Conservation (phyloP, 1,140 invertebrate species). For the Oreohelix idahoensis region DNA sequence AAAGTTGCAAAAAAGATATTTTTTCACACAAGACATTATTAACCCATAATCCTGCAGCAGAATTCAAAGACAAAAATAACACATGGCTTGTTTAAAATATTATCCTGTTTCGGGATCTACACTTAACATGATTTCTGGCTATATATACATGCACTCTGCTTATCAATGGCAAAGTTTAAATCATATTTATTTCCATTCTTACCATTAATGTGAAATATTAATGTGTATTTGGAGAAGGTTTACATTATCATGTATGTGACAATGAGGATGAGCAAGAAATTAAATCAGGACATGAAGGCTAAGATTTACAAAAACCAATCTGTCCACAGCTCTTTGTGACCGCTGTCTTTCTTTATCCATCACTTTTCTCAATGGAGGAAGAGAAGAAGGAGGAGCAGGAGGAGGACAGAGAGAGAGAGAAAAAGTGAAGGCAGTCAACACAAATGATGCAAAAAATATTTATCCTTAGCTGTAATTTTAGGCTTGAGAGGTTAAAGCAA, state of each 20-base stretch:
- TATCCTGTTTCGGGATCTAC: too few relatives aligned
- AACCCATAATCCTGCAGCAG: too few relatives aligned
- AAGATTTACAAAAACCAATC: neutral
- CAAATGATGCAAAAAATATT: neutral
- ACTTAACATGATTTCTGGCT: too few relatives aligned
- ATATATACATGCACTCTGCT: neutral
- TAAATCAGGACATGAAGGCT: neutral
- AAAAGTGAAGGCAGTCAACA: too few relatives aligned
- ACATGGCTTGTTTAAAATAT: too few relatives aligned
- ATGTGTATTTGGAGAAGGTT: too few relatives aligned
- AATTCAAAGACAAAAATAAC: too few relatives aligned
- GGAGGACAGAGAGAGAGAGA: slow-evolving; percentile 4
- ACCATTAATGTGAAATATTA: neutral
- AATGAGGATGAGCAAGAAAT: neutral
- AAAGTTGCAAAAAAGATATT: too few relatives aligned
- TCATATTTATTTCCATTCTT: neutral
- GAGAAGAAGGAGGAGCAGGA: slow-evolving; percentile 1
- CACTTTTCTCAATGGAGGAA: neutral
- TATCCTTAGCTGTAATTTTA: neutral
- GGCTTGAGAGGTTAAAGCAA: neutral
- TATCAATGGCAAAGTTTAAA: neutral
- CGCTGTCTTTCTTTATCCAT: neutral
- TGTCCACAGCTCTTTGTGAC: neutral
- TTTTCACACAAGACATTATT: too few relatives aligned
- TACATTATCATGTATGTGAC: too few relatives aligned